Conservation (phyloP, 2,888 invertebrate genomes). For the Digitonthophagus gazella region DNA sequence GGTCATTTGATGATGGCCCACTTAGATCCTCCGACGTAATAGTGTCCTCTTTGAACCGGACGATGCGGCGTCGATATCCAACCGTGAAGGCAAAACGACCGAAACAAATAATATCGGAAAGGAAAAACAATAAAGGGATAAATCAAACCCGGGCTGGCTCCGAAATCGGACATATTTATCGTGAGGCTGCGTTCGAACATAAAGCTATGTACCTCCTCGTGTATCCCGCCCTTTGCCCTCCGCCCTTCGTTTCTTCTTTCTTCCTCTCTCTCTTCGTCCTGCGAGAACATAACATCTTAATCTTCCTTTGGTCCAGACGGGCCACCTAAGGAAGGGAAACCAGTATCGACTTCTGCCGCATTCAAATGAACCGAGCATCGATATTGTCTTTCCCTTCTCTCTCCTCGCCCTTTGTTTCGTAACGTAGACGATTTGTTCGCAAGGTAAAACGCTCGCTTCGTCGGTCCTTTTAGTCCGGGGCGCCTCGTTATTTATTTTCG, state of each 20-base stretch:
- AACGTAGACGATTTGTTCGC: slow-evolving; percentile 33
- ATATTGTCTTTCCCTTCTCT: slow-evolving; percentile 30
- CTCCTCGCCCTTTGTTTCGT: slow-evolving; percentile 33
- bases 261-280: neutral
- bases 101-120: slow-evolving; percentile 31
- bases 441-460: slow-evolving; percentile 22
- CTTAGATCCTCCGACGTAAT: neutral
- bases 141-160: slow-evolving; percentile 23
- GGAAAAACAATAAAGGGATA: slow-evolving; percentile 21
- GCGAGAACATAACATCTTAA: neutral
- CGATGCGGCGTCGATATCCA: slow-evolving; percentile 4
- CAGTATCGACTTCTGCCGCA: slow-evolving; percentile 18
- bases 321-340: slow-evolving; percentile 15
- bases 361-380: slow-evolving; percentile 25
- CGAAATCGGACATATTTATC: slow-evolving; percentile 45
- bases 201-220: slow-evolving; percentile 43
- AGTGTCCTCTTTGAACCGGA: slow-evolving; percentile 13
- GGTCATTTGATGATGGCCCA: slow-evolving; percentile 1
- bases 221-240: slow-evolving; percentile 40
- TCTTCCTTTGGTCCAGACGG: slow-evolving; percentile 29
- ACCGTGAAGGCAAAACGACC: slow-evolving; percentile 19
- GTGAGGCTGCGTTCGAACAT: slow-evolving; percentile 38
- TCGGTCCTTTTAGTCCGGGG: slow-evolving; percentile 10
- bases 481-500: slow-evolving; percentile 26
- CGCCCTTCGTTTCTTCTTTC: neutral